Base-by-base conservation (phyloP, 2,797 vertebrate species). In the Myotis daubentonii region DNA sequence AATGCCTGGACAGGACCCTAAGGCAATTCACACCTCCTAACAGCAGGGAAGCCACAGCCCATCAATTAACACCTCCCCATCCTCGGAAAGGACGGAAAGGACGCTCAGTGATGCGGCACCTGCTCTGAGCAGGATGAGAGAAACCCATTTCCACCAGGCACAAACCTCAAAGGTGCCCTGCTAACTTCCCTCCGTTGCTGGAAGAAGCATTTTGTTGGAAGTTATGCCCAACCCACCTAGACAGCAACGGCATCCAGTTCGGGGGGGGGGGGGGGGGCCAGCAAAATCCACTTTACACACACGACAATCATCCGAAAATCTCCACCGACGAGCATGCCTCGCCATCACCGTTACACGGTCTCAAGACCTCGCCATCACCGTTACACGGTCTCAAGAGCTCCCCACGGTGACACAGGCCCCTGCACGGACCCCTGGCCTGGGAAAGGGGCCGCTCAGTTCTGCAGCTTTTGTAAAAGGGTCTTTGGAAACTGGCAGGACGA, bases 51-150 rank as follows among this genome's bases (percentile, higher is more conserved):
- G 38, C 47, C 65, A 55, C 25, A 20, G 30, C 65, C 82, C 36
- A 38, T 71, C 94, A 97, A 89, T 97, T 96, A 97, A 83, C 98
- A 96, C 94, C 36, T 96, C 76, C 81, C 76, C 25, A 2, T 11
- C 70, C 85, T 71, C 79, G 5, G 84, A 76, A 70, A 91, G 85
- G 80, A 53, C 79, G 5, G 84, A 76, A 70, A 91, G 85, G 80
- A 53, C 38, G 51, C 36, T 16, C 12, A 2, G 55, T 0, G 13
- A 55, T 38, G 57, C 19, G 55, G 38, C 74, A 12, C 55, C 51
- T 66, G 33, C 4, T 0, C 2, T 0, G 38, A 2, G 49, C 5
- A 0, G 17, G 62, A 93, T 55, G 74, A 91, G 71, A 87, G 70
- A 22, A 41, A 17, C 1, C 33, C 44, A 6, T 55, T 33, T 12